Evolutionary conservation across 2,888 invertebrate species (phyloP).

Genomic region (Perizoma flavofasciatum): DNA sequence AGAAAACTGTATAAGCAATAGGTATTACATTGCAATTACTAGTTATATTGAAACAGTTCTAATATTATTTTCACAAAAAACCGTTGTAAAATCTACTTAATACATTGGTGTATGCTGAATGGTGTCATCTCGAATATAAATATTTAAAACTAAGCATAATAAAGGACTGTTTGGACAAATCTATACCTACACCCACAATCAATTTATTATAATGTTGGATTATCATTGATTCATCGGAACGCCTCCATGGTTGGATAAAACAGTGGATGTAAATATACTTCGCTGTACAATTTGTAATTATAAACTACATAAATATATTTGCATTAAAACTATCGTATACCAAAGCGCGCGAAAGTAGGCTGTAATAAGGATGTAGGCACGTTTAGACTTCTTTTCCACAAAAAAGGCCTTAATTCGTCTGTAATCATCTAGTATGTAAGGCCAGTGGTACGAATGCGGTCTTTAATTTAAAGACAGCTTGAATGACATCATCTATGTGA

Average conservation of each 20-base stretch:
- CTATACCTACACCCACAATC: constrained; percentile 2
- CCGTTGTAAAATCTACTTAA: background rate
- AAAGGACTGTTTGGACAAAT: constrained; percentile 6
- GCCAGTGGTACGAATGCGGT: too few species aligned
- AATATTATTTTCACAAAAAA: too few species aligned
- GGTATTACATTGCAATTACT: too few species aligned
- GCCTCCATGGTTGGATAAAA: background rate
- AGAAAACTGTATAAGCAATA: too few species aligned
- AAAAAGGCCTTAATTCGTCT: constrained; percentile 4
- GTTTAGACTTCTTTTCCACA: constrained; percentile 17
- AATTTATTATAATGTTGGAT: background rate
- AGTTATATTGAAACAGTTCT: too few species aligned
- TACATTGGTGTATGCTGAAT: constrained; percentile 4
- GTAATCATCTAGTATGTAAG: background rate
- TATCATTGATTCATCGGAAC: too few species aligned
- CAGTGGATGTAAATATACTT: constrained; percentile 3
- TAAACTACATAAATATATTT: constrained; percentile 25
- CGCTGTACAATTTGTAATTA: constrained; percentile 2
- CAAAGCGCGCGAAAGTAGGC: constrained; percentile 31
- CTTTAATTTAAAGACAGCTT: background rate
- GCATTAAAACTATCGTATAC: constrained; percentile 39
- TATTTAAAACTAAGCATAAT: constrained; percentile 1
- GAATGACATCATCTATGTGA: too few species aligned
- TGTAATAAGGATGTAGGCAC: constrained; percentile 19
- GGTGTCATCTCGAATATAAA: constrained; percentile 15